Base-by-base conservation (phyloP, 2,797 vertebrate species). In the Cirrhinus mrigala region DNA sequence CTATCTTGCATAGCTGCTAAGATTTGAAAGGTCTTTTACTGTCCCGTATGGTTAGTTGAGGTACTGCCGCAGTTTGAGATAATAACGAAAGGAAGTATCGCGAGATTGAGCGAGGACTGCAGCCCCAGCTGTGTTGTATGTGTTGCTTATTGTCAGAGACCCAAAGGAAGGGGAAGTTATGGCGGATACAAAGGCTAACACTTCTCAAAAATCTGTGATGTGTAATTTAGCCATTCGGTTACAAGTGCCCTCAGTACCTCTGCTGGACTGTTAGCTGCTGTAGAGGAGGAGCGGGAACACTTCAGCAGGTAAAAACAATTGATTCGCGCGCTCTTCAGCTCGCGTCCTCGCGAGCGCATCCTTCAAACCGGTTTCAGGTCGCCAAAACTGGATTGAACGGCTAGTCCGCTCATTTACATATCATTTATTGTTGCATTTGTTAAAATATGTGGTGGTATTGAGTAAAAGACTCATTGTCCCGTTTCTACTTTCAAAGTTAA, bases 161-260 rank as follows among this genome's bases (percentile, higher is more conserved):
- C n/a, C 22, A 0, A 33, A 74, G 50, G 44, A 64, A 81, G 1
- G 66, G 87, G 85, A 84, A 84, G 88, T 84, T 68, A 90, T 89
- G 89, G 89, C 81, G 22, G 56, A 77, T 1, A 29, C 15, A 15
- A 75, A 48, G 52, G 22, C 20, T 9, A 40, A 54, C 50, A 8
- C 22, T 64, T 40, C 1, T 29, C 50, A 81, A 29, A 52, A 22
- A n/a, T 18, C 0, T 60, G 4, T 24, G n/a, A 50, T 56, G 40
- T 37, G 80, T 75, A 56, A n/a, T 54, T 37, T 20, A 40, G 6
- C 16, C 44, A 54, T 69, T 79, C 20, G 4, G 4, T 83, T 81
- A 62, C 54, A 33, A 29, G 27, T 37, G 18, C n/a, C n/a, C 11
- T 64, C 22, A 9, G 14, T 70, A 22, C 8, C 16, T 40, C 4